Evolutionary conservation across 2,888 invertebrate genomes (phyloP).

Genomic region (Agrotis ipsilon): DNA sequence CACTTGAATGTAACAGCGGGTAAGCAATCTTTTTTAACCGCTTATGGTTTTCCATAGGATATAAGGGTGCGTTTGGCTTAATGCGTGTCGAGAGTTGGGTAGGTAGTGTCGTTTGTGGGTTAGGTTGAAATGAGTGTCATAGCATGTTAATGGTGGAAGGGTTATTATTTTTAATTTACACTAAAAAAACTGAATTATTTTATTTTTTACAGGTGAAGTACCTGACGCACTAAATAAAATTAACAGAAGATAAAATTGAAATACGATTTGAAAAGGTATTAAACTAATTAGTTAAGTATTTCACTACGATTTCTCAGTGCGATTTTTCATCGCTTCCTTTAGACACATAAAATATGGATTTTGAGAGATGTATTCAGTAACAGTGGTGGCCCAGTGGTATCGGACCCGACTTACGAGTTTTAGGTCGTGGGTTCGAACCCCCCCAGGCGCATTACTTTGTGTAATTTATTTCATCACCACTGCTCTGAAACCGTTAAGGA

Average conservation of each 20-base stretch:
- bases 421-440: no score
- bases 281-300: not conserved
- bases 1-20: conserved; percentile 44
- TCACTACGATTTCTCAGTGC: not conserved
- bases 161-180: not conserved
- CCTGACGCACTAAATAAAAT: no score
- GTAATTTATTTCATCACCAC: no score
- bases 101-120: conserved; percentile 15
- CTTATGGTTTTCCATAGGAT: conserved; percentile 59
- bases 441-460: no score
- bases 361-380: not conserved
- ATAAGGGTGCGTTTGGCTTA: conserved; percentile 49
- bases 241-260: not conserved
- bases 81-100: conserved; percentile 48
- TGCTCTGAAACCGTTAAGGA: no score
- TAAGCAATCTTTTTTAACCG: conserved; percentile 65
- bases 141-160: conserved; percentile 3
- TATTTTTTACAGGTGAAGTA: no score
- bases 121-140: not conserved
- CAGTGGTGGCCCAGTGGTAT: no score
- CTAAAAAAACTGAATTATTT: no score
- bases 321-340: no score
- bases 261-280: not conserved
- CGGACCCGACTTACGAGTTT: no score
- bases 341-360: no score